phyloP scores from a whole-genome alignment of 2,797 vertebrate species.

The Malacoctenus gilli region DNA sequence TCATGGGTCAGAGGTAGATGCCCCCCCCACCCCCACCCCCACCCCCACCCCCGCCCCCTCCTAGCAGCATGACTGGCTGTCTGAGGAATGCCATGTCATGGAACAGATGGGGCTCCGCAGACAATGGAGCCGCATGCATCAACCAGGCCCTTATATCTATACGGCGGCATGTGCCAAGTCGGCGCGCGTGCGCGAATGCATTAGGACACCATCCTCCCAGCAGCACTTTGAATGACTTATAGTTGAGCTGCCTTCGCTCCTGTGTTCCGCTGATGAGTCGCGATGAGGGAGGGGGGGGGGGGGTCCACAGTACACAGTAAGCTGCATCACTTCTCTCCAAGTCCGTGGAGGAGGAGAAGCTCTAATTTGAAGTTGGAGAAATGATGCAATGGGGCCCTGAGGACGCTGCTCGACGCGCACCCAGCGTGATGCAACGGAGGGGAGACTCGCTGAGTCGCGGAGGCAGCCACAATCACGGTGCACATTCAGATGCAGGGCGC shows the following conservation, averaged over 20 bases:
- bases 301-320: too few species aligned
- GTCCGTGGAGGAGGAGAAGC: conserved; percentile 3
- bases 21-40: conserved; percentile 44
- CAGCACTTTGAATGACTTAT: conserved; percentile 9
- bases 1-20: too few species aligned
- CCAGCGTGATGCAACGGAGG: conserved; percentile 18
- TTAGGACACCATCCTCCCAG: not conserved
- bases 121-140: conserved; percentile 62
- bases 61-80: conserved; percentile 64
- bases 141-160: conserved; percentile 35
- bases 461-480: conserved; percentile 16
- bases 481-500: conserved; percentile 39
- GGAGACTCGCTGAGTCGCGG: not conserved
- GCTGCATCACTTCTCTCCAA: conserved; percentile 6
- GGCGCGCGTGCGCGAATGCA: conserved; percentile 1
- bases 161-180: conserved; percentile 56
- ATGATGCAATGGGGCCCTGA: conserved; percentile 18
- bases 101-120: conserved; percentile 72
- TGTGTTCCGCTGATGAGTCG: too few species aligned
- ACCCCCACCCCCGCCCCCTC: conserved; percentile 47
- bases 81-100: conserved; percentile 73
- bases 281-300: not conserved
- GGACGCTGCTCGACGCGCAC: not conserved
- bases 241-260: not conserved
- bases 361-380: conserved; percentile 13